Percentiles rank a stretch among this genome's conserved stretches.
Evolutionary conservation across 2,797 vertebrate genomes (phyloP).

Genomic region (Anguilla obscura): DNA sequence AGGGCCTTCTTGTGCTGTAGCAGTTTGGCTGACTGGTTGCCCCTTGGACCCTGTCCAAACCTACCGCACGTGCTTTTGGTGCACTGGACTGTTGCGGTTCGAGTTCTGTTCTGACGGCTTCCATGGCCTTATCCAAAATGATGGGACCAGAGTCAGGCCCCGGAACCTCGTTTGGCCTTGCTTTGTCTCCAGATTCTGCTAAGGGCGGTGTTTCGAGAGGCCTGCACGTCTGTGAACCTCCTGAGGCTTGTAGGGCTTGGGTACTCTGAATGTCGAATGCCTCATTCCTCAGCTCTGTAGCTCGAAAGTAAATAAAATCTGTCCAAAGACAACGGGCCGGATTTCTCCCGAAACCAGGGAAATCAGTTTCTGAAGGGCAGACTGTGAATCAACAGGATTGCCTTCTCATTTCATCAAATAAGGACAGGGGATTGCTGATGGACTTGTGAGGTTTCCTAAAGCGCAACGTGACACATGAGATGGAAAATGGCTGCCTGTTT

Average conservation of each 20-base stretch:
- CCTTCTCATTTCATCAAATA: conserved; percentile 34
- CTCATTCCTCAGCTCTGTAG: conserved; percentile 47
- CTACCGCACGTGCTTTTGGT: background rate
- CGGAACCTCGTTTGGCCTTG: background rate
- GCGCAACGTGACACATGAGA: background rate
- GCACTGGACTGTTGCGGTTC: background rate
- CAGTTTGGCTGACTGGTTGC: background rate
- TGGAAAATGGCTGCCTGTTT: background rate
- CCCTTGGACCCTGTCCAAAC: background rate
- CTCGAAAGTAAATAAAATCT: conserved; percentile 54
- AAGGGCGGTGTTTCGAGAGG: background rate
- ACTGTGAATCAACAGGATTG: conserved; percentile 39
- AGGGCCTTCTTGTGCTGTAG: conserved; percentile 29
- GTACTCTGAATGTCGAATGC: conserved; percentile 47
- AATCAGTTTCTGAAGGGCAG: conserved; percentile 38
- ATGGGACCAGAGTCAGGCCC: background rate
- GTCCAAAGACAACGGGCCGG: conserved; percentile 46
- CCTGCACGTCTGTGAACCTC: conserved; percentile 38
- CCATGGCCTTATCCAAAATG: background rate
- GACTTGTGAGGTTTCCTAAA: conserved; percentile 37
- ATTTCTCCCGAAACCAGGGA: conserved; percentile 55
- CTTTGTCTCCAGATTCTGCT: background rate
- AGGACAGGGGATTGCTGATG: conserved; percentile 21
- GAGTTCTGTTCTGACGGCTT: background rate
- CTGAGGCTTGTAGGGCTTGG: conserved; percentile 33